A percentile compares a stretch with the other conserved stretches of the same genome.
Evolutionary conservation across 2,797 vertebrate genomes (phyloP).

Genomic region (Selene dorsalis): DNA sequence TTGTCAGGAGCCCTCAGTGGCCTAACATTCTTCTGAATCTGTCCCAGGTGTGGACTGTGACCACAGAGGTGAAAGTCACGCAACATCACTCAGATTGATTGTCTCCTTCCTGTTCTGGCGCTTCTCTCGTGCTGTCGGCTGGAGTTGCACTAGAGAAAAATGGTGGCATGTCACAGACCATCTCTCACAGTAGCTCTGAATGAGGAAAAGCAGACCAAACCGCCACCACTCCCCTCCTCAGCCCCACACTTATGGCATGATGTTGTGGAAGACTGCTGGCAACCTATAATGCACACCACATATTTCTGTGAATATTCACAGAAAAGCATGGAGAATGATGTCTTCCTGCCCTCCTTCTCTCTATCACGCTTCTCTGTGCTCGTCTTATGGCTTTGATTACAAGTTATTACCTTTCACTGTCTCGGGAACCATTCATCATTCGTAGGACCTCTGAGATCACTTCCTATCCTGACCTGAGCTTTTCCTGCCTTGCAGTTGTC

Average conservation of each 20-base stretch:
- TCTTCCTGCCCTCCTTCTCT: conserved; percentile 33
- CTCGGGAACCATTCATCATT: conserved; percentile 72
- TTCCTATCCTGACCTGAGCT: conserved; percentile 59
- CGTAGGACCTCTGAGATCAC: conserved; percentile 71
- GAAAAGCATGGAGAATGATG: conserved; percentile 41
- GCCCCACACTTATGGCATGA: conserved; percentile 14
- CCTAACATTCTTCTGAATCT: conserved; percentile 75
- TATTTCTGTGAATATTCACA: conserved; percentile 17
- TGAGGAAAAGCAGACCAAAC: conserved; percentile 69
- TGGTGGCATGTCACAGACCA: conserved; percentile 25
- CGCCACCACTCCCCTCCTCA: conserved; percentile 12
- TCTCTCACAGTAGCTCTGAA: conserved; percentile 49
- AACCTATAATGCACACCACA: conserved; percentile 1
- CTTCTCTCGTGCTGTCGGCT: conserved; percentile 60
- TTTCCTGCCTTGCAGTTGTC: conserved; percentile 70
- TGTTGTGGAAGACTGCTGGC: conserved; percentile 22
- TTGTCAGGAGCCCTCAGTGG: conserved; percentile 61
- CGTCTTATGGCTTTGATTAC: conserved; percentile 76
- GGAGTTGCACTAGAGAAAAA: conserved; percentile 28
- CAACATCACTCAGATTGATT: conserved; percentile 73
- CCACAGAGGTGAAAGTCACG: conserved; percentile 69
- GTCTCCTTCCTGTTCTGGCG: conserved; percentile 72
- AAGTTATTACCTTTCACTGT: conserved; percentile 74
- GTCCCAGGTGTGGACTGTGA: conserved; percentile 80
- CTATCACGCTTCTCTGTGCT: conserved; percentile 40